These are phyloP conservation scores for Dinoponera quadriceps DNA, from an alignment of 1,140 invertebrate genomes.

Conservation along the genomic window DNA sequence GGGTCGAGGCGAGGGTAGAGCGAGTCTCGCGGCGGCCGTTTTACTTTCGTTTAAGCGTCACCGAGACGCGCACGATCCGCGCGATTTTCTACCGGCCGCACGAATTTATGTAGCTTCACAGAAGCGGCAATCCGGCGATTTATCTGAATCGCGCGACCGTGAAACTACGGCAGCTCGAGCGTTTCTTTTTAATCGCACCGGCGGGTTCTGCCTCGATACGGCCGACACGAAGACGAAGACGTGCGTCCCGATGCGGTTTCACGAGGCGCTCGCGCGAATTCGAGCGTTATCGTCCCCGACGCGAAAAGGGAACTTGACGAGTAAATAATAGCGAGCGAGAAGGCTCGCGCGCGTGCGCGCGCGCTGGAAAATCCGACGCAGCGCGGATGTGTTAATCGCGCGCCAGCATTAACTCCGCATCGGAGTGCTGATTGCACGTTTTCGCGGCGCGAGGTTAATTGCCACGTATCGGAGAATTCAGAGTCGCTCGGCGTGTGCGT, in stretches of 20 bases:
- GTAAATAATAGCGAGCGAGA: constrained; percentile 1
- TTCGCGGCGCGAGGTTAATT: too few species aligned
- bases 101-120: constrained; percentile 47
- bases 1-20: constrained; percentile 13
- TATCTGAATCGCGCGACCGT: constrained; percentile 70
- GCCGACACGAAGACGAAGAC: background rate
- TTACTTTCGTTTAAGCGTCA: constrained; percentile 46
- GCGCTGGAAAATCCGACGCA: constrained; percentile 7
- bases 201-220: constrained; percentile 37
- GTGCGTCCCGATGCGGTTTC: background rate
- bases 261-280: background rate
- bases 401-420: background rate
- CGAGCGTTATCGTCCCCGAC: background rate
- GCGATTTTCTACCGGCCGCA: constrained; percentile 30
- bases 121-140: constrained; percentile 53
- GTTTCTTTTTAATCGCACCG: constrained; percentile 68
- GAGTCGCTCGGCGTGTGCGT: too few species aligned
- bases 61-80: constrained; percentile 10
- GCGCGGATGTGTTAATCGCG: constrained; percentile 18
- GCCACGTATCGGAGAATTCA: too few species aligned
- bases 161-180: constrained; percentile 70
- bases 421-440: too few species aligned
- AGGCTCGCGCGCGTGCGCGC: too few species aligned
- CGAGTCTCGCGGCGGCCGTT: constrained; percentile 5
- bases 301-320: background rate